phyloP scores from a whole-genome alignment of 2,113 vertebrate genomes.

The Sinocyclocheilus maitianheensis region DNA sequence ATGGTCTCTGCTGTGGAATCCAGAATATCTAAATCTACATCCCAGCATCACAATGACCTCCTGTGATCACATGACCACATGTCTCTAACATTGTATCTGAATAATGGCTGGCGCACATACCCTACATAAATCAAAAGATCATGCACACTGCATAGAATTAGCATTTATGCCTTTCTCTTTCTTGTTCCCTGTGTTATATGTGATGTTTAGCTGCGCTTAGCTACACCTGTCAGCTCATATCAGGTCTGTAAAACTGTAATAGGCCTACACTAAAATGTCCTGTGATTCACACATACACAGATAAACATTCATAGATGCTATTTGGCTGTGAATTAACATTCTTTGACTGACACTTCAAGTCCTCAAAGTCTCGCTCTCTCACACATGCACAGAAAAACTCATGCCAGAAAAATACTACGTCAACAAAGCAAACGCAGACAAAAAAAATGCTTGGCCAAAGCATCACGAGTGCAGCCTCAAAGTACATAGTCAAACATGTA shows the following conservation, averaged over 20 bases:
- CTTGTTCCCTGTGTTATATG: not conserved
- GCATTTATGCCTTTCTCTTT: not conserved
- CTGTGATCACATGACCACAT: not conserved
- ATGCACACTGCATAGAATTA: not conserved
- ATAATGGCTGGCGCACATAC: not conserved
- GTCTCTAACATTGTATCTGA: not conserved
- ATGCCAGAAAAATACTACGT: not conserved
- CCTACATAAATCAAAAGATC: not conserved
- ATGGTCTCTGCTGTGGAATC: not conserved
- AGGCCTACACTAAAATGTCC: constrained; percentile 72
- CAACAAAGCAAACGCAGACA: not conserved
- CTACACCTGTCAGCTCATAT: constrained; percentile 79
- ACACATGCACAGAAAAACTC: not conserved
- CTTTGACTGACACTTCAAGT: not conserved
- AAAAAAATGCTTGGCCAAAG: not conserved
- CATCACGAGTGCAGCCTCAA: not conserved
- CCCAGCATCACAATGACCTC: not conserved
- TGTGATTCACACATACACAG: constrained; percentile 67
- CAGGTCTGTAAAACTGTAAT: constrained; percentile 71
- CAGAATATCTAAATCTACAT: constrained; percentile 5
- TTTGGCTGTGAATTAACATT: not conserved
- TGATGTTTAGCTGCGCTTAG: constrained; percentile 74
- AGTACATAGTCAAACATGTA: not conserved
- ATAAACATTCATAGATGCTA: constrained; percentile 5
- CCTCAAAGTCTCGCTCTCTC: not conserved